A percentile compares a stretch with the other conserved stretches of the same genome.
Conservation (phyloP, 1,140 invertebrate genomes). For the Lamellibrachia luymesi region DNA sequence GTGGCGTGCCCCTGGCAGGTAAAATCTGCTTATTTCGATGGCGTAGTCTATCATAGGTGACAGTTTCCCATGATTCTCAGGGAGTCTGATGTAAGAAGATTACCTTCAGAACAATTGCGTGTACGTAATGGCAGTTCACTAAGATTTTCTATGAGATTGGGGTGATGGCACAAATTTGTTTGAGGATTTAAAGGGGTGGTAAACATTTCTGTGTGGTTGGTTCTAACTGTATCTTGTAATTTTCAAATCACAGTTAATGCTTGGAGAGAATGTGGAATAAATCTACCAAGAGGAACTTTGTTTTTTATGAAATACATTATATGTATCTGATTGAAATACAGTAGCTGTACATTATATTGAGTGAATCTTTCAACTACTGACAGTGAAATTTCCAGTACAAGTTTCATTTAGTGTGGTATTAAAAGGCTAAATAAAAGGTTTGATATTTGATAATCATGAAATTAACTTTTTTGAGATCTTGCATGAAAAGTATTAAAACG, state of each 20-base stretch:
- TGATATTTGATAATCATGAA: not conserved
- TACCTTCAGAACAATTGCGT: not conserved
- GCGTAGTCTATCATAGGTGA: not conserved
- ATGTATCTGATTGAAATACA: not conserved
- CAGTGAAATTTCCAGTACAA: no score
- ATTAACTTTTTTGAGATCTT: not conserved
- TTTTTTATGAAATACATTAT: not conserved
- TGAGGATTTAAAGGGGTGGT: not conserved
- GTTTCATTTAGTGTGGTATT: no score
- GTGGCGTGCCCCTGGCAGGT: not conserved
- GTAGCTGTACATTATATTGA: not conserved
- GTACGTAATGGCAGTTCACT: not conserved
- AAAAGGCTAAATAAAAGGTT: not conserved
- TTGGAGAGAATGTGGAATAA: not conserved
- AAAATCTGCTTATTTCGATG: not conserved
- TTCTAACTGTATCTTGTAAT: not conserved
- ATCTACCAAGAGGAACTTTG: no score
- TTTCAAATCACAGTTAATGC: not conserved
- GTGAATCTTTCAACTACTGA: no score
- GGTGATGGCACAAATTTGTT: not conserved
- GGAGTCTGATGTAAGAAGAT: not conserved
- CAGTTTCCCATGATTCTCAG: not conserved
- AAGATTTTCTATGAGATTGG: not conserved
- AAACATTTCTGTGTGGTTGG: not conserved
- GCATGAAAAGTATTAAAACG: no score